A percentile compares a stretch with the other conserved stretches of the same genome.
Evolutionary conservation across 2,888 invertebrate species (phyloP).

Genomic region (Limulus polyphemus): DNA sequence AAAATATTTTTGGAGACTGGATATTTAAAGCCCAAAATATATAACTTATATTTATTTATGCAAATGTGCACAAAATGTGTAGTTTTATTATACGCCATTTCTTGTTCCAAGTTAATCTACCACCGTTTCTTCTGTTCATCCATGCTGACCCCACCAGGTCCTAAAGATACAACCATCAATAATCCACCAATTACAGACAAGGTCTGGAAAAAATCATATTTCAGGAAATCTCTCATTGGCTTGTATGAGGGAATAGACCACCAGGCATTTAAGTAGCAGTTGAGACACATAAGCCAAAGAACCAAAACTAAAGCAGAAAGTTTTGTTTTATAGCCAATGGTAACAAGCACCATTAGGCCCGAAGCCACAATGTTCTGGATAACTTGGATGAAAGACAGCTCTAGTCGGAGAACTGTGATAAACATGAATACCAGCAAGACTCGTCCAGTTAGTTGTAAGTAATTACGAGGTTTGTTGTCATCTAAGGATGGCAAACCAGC

Average conservation of each 20-base stretch:
- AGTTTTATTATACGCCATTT: background rate
- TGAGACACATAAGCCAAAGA: constrained; percentile 65
- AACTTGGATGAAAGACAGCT: constrained; percentile 62
- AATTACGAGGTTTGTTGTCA: constrained; percentile 93
- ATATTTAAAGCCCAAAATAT: no score
- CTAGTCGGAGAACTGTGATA: constrained; percentile 85
- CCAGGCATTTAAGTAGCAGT: constrained; percentile 97
- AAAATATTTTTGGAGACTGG: no score
- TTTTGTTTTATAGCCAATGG: constrained; percentile 97
- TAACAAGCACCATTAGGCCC: constrained; percentile 86
- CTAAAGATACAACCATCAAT: constrained; percentile 92
- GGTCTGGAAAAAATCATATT: constrained; percentile 99
- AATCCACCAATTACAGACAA: constrained; percentile 96
- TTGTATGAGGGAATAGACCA: constrained; percentile 83
- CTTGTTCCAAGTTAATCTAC: constrained; percentile 41
- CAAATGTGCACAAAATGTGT: no score
- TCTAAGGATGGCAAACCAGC: constrained; percentile 60
- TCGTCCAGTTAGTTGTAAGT: constrained; percentile 88
- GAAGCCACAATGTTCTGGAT: constrained; percentile 85
- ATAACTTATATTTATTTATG: no score
- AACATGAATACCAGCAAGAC: constrained; percentile 97
- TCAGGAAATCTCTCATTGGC: constrained; percentile 85
- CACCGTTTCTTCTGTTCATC: constrained; percentile 99
- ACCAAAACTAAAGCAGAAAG: constrained; percentile 90
- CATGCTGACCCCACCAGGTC: constrained; percentile 98